These are phyloP conservation scores for Holothuria glaberrima DNA, from an alignment of 35 echinoderm and acorn worm species.

Conservation along the genomic window DNA sequence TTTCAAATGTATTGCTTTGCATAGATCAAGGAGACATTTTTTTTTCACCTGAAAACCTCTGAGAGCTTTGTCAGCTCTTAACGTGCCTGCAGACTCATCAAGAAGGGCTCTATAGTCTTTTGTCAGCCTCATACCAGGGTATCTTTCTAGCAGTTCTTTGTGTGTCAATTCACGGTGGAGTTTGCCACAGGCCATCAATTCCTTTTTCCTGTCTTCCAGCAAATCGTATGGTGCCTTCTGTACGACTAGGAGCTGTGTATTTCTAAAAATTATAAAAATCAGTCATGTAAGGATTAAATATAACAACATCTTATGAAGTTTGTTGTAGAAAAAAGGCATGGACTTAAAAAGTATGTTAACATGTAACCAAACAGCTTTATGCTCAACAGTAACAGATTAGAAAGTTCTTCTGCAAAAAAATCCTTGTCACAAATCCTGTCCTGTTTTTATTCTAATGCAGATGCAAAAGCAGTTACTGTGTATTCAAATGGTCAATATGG, in stretches of 20 bases:
- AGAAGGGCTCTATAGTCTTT: constrained; percentile 27
- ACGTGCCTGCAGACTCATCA: constrained; percentile 54
- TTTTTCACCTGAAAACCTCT: constrained; percentile 65
- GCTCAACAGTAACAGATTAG: too few relatives aligned
- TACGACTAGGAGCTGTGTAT: constrained; percentile 17
- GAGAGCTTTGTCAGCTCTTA: constrained; percentile 71
- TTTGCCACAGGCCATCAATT: constrained; percentile 6
- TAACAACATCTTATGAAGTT: background rate
- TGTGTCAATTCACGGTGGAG: constrained; percentile 22
- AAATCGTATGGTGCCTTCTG: constrained; percentile 42
- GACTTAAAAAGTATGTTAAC: background rate
- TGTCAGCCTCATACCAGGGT: constrained; percentile 32
- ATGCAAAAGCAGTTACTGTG: too few relatives aligned
- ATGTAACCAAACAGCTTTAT: too few relatives aligned
- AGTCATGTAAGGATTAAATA: too few relatives aligned
- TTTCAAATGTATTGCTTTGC: too few relatives aligned
- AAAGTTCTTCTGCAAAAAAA: too few relatives aligned
- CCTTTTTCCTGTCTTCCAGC: background rate
- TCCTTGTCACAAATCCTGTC: too few relatives aligned
- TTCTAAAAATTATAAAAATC: background rate
- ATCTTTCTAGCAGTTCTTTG: constrained; percentile 9
- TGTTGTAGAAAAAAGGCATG: background rate
- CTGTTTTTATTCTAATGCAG: too few relatives aligned
- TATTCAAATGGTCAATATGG: too few relatives aligned
- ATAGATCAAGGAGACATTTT: too few relatives aligned